These are phyloP conservation scores for Stictocephala bisonia DNA, from an alignment of 2,888 invertebrate species.

Conservation along the genomic window DNA sequence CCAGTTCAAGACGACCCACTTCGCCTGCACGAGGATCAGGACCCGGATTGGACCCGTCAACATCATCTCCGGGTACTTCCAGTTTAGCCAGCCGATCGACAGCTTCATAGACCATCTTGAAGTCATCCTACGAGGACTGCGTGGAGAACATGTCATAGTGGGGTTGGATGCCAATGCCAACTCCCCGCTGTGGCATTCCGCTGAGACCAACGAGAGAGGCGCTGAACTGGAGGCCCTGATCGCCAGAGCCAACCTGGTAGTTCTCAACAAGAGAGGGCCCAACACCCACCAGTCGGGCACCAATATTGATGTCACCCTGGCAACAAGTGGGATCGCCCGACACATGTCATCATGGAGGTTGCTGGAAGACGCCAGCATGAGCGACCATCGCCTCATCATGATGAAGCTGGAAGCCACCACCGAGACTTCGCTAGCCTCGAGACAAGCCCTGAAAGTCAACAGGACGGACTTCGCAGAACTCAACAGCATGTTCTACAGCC, in stretches of 20 bases:
- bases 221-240: not conserved
- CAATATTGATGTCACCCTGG: conserved; percentile 27
- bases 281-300: not conserved
- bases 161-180: conserved; percentile 2
- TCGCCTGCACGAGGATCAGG: not conserved
- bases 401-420: too few relatives aligned
- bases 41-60: not conserved
- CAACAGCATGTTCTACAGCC: too few relatives aligned
- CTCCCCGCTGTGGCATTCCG: not conserved
- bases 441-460: too few relatives aligned
- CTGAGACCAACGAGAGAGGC: not conserved
- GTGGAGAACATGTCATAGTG: not conserved
- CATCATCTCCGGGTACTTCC: not conserved
- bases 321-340: not conserved
- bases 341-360: not conserved
- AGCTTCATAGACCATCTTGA: not conserved
- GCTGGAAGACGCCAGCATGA: not conserved
- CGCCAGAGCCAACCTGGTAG: not conserved
- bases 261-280: not conserved
- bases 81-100: not conserved
- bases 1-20: not conserved
- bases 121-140: not conserved
- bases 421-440: too few relatives aligned
- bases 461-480: too few relatives aligned
- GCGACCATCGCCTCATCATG: conserved; percentile 20